phyloP scores from a whole-genome alignment of 1,140 invertebrate genomes.

The Trichogramma pretiosum region DNA sequence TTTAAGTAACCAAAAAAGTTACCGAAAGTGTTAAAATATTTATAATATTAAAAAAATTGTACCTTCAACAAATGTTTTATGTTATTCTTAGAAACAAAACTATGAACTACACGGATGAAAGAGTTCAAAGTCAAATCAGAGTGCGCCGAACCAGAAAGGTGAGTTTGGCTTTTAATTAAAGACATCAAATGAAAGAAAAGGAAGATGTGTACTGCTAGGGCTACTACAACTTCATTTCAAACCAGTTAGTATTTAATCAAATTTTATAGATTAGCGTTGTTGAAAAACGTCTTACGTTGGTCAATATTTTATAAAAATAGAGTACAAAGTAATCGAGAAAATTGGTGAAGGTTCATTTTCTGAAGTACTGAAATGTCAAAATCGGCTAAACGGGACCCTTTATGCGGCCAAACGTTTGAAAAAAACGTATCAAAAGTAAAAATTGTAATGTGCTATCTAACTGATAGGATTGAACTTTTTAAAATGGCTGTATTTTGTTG shows the following conservation, averaged over 20 bases:
- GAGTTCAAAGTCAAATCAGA: no score
- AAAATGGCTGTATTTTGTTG: conserved; percentile 14
- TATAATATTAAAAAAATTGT: no score
- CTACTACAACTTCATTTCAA: conserved; percentile 12
- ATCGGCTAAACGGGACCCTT: conserved; percentile 44
- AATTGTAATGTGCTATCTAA: conserved; percentile 6
- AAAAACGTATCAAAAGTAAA: conserved; percentile 49
- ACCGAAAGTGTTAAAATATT: no score
- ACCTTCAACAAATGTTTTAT: neutral
- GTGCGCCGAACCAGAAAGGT: no score
- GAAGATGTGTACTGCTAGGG: no score
- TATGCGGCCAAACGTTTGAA: conserved; percentile 60
- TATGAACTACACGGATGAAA: no score
- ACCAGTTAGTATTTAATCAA: conserved; percentile 6
- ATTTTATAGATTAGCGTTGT: neutral
- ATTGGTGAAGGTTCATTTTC: conserved; percentile 60
- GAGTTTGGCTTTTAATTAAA: no score
- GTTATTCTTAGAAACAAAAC: neutral
- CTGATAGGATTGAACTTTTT: conserved; percentile 8
- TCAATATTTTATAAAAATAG: conserved; percentile 29
- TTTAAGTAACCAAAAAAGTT: no score
- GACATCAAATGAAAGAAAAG: no score
- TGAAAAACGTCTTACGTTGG: neutral
- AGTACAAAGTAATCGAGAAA: conserved; percentile 55
- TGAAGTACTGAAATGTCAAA: conserved; percentile 59